Conservation (phyloP, 2,113 vertebrate species). For the Urocitellus parryii region DNA sequence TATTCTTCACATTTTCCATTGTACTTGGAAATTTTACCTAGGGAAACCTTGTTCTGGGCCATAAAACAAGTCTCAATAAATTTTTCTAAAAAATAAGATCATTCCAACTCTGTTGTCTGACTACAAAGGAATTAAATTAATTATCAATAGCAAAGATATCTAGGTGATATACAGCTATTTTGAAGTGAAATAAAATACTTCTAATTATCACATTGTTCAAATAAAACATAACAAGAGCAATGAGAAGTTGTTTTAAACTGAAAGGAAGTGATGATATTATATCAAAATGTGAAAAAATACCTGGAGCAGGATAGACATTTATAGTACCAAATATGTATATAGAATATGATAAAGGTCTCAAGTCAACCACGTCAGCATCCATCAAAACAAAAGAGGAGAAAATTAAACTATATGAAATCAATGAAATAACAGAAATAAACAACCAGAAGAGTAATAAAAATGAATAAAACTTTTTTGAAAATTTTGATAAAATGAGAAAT, state of each 20-base stretch:
- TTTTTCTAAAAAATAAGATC: neutral
- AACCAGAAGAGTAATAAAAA: neutral
- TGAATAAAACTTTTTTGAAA: neutral
- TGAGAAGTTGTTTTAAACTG: neutral
- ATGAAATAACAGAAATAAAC: neutral
- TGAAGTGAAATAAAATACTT: slow-evolving; percentile 4
- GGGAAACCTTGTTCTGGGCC: neutral
- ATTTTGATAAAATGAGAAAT: neutral
- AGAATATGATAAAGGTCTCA: neutral
- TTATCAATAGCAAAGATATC: neutral
- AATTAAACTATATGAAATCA: neutral
- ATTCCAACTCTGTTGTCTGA: neutral
- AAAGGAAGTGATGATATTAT: too few species aligned
- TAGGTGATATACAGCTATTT: neutral
- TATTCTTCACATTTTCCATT: neutral
- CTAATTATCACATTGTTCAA: neutral
- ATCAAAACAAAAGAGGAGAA: neutral
- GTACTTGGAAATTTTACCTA: neutral
- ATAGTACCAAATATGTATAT: neutral
- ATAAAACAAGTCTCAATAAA: neutral
- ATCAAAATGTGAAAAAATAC: neutral
- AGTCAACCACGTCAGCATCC: neutral
- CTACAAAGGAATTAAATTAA: slow-evolving; percentile 28
- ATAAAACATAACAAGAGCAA: neutral
- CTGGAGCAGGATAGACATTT: neutral